Evolutionary conservation across 2,888 invertebrate species (phyloP), one percentile per base, ranked within the genome.

Genomic region (Teinopalpus imperialis): DNA sequence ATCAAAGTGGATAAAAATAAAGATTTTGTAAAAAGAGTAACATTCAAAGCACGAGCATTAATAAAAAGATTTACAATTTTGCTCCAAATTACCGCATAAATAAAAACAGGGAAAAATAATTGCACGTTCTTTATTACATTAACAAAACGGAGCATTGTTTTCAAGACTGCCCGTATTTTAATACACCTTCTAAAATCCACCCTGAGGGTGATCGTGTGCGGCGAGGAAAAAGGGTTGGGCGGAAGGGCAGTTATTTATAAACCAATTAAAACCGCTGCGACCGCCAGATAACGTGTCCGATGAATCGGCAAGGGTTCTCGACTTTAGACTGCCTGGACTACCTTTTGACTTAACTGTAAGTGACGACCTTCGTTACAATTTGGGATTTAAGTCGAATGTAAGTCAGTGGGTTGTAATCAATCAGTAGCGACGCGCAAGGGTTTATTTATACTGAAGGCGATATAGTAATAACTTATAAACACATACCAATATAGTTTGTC

Each of bases 251-350:
- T 85, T 86, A 85, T 87, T 88, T 85, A 86, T 83, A 85, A 81
- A 85, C 76, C 85, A 82, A 85, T 88, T 87, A 81, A 82, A 85
- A 80, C 74, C 73, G 69, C 78, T 77, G 83, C 63, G 59, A 68
- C 63, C 63, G 56, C 67, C 53, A 70, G 80, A 82, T 81, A 83
- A 81, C 73, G 68, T 61, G 68, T 53, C 59, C 67, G 67, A 66
- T 71, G 57, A 66, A 61, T 61, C 54, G 61, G 59, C 61, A 67
- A 61, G 39, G 45, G 40, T 29, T 16, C 27, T 21, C 34, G 18
- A 31, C 30, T 31, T 42, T 23, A 30, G 23, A 31, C 31, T 12
- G n/a, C n/a, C n/a, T n/a, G n/a, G n/a, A n/a, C 37, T 24, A 37
- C 18, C 37, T 44, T 44, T 31, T 13, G 24, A 43, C 20, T 36